phyloP scores from a whole-genome alignment of 2,113 vertebrate species.

The Enhydra lutris region DNA sequence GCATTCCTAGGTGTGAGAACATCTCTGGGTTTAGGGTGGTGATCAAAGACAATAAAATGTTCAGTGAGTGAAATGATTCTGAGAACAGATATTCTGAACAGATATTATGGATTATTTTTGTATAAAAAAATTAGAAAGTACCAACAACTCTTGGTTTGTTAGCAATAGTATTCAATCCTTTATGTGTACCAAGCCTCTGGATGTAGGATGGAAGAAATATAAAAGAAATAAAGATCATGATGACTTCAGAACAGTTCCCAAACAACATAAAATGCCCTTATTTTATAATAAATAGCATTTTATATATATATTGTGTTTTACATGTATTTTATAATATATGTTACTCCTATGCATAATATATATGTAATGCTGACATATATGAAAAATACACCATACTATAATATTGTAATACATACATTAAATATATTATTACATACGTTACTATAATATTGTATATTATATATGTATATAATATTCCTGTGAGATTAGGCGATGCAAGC shows the following conservation, averaged over 20 bases:
- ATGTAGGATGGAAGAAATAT: not conserved
- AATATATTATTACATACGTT: not conserved
- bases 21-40: not conserved
- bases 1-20: not conserved
- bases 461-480: not conserved
- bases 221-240: not conserved
- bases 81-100: not conserved
- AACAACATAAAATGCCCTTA: not conserved
- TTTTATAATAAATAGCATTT: not conserved
- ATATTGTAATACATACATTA: not conserved
- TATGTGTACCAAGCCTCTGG: not conserved
- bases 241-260: not conserved
- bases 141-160: not conserved
- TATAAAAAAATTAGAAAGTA: not conserved
- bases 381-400: not conserved
- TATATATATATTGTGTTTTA: not conserved
- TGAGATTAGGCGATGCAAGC: not conserved
- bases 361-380: not conserved
- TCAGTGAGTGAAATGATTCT: not conserved
- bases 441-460: not conserved
- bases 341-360: not conserved
- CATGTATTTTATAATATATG: not conserved
- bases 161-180: not conserved
- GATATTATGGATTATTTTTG: not conserved
- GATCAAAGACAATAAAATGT: not conserved